Conservation (phyloP, 2,888 invertebrate species). For the Drosophila mayaguana region DNA sequence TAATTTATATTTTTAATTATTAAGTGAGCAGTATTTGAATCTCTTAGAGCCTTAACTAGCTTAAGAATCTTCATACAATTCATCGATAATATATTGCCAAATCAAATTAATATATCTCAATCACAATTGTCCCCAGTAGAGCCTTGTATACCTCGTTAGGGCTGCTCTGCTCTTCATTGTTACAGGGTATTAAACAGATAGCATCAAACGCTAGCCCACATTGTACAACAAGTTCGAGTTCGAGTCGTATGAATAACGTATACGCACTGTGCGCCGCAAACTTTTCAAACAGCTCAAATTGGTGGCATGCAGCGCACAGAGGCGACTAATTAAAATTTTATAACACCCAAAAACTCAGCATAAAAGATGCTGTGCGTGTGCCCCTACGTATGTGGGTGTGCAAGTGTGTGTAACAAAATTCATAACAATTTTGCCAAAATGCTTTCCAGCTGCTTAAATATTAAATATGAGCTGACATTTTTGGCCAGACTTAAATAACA, state of each 20-base stretch:
- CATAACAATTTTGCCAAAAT: slow-evolving; percentile 79
- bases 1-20: too few species aligned
- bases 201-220: slow-evolving; percentile 6
- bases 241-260: slow-evolving; percentile 71
- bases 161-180: fast-evolving
- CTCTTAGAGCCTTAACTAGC: too few species aligned
- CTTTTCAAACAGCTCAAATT: slow-evolving; percentile 78
- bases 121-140: too few species aligned
- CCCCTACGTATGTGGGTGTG: slow-evolving; percentile 40
- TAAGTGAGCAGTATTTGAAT: neutral
- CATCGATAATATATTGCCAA: neutral
- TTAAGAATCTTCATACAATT: too few species aligned
- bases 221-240: slow-evolving; percentile 35
- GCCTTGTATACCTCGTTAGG: neutral
- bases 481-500: slow-evolving; percentile 55
- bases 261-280: slow-evolving; percentile 75
- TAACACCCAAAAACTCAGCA: slow-evolving; percentile 60
- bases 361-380: slow-evolving; percentile 33
- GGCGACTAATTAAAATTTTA: slow-evolving; percentile 78
- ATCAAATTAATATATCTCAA: too few species aligned
- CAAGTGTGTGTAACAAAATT: slow-evolving; percentile 61
- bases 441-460: slow-evolving; percentile 71
- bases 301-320: slow-evolving; percentile 68
- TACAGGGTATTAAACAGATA: slow-evolving; percentile 36
- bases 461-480: slow-evolving; percentile 68